Percentiles rank a stretch among this genome's conserved stretches.
Evolutionary conservation across 2,797 vertebrate species (phyloP).

Genomic region (Spinibarbus caldwelli): DNA sequence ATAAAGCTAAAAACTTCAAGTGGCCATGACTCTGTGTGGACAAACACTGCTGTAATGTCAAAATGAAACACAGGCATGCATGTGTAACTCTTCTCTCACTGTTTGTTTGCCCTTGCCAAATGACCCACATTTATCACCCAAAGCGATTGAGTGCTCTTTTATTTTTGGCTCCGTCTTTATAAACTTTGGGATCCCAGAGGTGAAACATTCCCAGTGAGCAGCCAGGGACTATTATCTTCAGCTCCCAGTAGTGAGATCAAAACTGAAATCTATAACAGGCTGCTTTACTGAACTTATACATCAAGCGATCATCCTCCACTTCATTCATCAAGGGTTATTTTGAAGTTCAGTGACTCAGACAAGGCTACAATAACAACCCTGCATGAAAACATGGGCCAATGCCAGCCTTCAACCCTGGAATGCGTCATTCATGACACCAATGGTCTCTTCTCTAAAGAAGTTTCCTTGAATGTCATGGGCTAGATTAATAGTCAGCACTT

Average conservation of each 20-base stretch:
- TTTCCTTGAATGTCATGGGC: constrained; percentile 30
- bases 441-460: background rate
- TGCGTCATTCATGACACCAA: background rate
- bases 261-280: background rate
- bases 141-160: constrained; percentile 14
- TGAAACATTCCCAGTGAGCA: constrained; percentile 36
- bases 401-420: constrained; percentile 1
- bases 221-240: constrained; percentile 31
- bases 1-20: constrained; percentile 8
- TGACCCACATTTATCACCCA: constrained; percentile 24
- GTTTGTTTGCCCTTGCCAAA: constrained; percentile 21
- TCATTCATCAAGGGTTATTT: background rate
- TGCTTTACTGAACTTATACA: constrained; percentile 13
- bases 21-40: background rate
- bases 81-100: background rate
- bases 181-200: constrained; percentile 28
- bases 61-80: background rate
- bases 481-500: constrained; percentile 36
- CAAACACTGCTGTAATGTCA: background rate
- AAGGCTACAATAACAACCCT: background rate
- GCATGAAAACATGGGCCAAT: background rate
- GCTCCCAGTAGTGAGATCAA: background rate
- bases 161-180: constrained; percentile 31
- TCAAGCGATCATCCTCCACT: background rate
- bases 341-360: constrained; percentile 3